Percentiles rank a stretch among this genome's conserved stretches.
Evolutionary conservation across 2,888 invertebrate species (phyloP).

Genomic region (Syrphus vitripennis): DNA sequence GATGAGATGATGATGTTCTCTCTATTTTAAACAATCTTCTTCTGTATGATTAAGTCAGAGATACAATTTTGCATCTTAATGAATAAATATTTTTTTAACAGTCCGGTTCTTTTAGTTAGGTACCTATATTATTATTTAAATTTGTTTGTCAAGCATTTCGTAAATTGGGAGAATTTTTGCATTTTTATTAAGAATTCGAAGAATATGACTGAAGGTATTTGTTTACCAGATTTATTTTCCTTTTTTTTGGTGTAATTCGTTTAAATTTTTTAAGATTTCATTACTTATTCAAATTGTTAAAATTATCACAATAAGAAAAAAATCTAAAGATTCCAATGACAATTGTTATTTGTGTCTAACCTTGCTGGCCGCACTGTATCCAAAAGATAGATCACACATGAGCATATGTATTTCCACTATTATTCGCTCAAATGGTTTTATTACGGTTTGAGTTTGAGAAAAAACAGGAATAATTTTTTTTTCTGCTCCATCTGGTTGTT

Average conservation of each 20-base stretch:
- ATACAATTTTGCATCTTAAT: constrained; percentile 12
- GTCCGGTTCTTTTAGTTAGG: background rate
- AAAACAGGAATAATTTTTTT: constrained; percentile 50
- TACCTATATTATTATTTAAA: background rate
- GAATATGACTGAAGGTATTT: too few relatives aligned
- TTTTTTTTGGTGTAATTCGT: too few relatives aligned
- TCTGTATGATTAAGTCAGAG: constrained; percentile 30
- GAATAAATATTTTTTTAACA: background rate
- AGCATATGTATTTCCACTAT: constrained; percentile 26
- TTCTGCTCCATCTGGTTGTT: constrained; percentile 23
- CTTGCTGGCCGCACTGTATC: background rate
- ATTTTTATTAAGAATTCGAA: too few relatives aligned
- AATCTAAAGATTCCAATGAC: too few relatives aligned
- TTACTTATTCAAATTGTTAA: too few relatives aligned
- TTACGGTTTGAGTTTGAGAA: constrained; percentile 50
- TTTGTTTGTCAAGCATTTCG: too few relatives aligned
- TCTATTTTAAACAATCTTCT: constrained; percentile 23
- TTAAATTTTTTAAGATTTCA: too few relatives aligned
- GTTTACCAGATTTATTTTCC: too few relatives aligned
- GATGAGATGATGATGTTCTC: constrained; percentile 2
- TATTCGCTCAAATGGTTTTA: constrained; percentile 46
- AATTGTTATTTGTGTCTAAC: background rate
- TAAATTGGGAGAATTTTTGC: too few relatives aligned
- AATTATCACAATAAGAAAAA: too few relatives aligned
- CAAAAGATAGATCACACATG: constrained; percentile 21